Conservation (phyloP, 1,140 invertebrate species). For the Ceratosolen fusciceps region DNA sequence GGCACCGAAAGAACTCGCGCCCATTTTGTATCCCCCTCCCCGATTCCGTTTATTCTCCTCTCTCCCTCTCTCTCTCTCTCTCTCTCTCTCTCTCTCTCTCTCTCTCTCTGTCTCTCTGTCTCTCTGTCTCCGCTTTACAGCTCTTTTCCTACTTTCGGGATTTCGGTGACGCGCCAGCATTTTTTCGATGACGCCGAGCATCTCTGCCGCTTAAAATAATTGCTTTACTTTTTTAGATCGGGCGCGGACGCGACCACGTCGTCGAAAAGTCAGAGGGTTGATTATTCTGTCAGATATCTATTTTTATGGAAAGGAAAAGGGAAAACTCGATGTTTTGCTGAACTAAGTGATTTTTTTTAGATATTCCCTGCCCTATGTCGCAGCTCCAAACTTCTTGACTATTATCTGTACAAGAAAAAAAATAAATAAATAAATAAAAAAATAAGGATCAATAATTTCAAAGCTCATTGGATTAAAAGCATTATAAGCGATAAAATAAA, state of each 20-base stretch:
- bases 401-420: no score
- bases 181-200: not conserved
- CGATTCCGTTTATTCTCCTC: not conserved
- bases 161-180: not conserved
- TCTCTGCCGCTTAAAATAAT: conserved; percentile 27
- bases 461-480: no score
- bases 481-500: no score
- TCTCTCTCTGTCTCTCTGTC: no score
- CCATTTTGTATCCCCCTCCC: not conserved
- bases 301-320: conserved; percentile 8
- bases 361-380: not conserved
- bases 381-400: no score
- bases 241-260: not conserved
- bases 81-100: no score
- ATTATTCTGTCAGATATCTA: conserved; percentile 18
- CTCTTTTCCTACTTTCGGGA: conserved; percentile 39
- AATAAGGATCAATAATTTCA: no score
- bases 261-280: not conserved
- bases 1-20: conserved; percentile 4
- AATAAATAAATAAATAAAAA: no score
- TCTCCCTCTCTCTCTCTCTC: no score
- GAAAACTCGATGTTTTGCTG: not conserved
- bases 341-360: not conserved
- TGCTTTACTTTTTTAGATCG: conserved; percentile 2
- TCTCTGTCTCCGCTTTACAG: not conserved